phyloP scores from a whole-genome alignment of 2,113 vertebrate species.

The Neodon shergylaensis region DNA sequence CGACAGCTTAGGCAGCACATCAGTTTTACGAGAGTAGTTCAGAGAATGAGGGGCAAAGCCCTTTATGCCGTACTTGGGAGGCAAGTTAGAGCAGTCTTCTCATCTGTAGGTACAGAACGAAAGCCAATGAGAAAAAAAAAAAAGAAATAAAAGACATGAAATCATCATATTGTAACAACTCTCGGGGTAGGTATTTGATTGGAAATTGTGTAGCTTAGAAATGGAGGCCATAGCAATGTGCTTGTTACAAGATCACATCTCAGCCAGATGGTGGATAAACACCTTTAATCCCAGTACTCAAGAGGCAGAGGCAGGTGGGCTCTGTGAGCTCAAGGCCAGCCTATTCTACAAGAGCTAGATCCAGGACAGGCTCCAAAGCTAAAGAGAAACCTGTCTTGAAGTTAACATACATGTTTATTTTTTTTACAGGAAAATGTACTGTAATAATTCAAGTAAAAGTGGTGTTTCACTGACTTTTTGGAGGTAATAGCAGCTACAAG shows the following conservation, averaged over 20 bases:
- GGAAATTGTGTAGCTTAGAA: too few species aligned
- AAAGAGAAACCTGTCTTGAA: too few species aligned
- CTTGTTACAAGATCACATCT: too few species aligned
- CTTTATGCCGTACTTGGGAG: background rate
- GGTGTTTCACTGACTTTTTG: slow-evolving; percentile 54
- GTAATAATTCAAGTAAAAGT: slow-evolving; percentile 38
- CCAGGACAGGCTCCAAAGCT: too few species aligned
- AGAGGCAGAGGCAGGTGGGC: too few species aligned
- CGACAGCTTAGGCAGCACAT: background rate
- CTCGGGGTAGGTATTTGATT: too few species aligned
- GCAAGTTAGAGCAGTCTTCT: background rate
- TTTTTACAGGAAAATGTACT: slow-evolving; percentile 35
- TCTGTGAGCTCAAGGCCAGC: too few species aligned
- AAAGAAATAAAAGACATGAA: background rate
- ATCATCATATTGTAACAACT: too few species aligned
- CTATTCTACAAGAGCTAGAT: too few species aligned
- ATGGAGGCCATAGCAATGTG: too few species aligned
- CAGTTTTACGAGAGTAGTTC: background rate
- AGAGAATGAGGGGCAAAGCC: background rate
- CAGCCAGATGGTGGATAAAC: too few species aligned
- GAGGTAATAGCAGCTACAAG: slow-evolving; percentile 8
- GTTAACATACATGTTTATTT: slow-evolving; percentile 10
- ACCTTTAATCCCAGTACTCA: too few species aligned
- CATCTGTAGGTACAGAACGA: background rate
- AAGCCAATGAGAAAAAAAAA: background rate